Base-by-base conservation (phyloP, 2,113 vertebrate genomes). In the Oreochromis niloticus region DNA sequence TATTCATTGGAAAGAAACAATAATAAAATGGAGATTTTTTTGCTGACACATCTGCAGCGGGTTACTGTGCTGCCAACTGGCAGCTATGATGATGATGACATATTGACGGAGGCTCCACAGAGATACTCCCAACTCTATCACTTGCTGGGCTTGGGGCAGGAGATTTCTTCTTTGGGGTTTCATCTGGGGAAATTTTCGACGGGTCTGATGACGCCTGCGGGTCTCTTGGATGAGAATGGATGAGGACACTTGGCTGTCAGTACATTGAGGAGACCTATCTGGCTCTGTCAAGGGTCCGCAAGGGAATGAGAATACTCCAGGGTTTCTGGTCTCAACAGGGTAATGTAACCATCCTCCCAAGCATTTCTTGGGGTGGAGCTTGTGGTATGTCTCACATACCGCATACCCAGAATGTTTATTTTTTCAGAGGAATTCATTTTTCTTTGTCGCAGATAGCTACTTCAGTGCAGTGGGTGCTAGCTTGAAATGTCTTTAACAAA, bases 211-310 rank as follows among this genome's bases (percentile, higher is more conserved):
- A 94, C 71, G 94, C 91, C 94, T 90, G 82, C 36, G 89, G 93
- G 90, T 92, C 88, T 85, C 80, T 84, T 52, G 91, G 92, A 95
- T 95, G 92, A 96, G 92, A 92, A 96, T 95, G 90, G 94, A 97
- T 96, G 93, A 94, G 93, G 92, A 95, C 93, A 95, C 96, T 94
- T 93, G 93, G 93, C 91, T 94, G 94, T 94, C 95, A 96, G 93
- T 88, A 85, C 84, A 87, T 83, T 63, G 68, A 91, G 83, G 89
- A 92, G 88, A 89, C 91, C 92, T 94, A 95, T 95, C 93, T 94
- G 85, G 92, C 89, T 92, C 34, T 91, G 93, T 91, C 94, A 94
- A 91, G 92, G 46, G 87, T 89, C 80, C 82, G 81, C 91, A 39
- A 80, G 88, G 85, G 87, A 93, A 57, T 43, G 85, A 87, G 81